A percentile compares a stretch with the other conserved stretches of the same genome.
Conservation (phyloP, 2,888 invertebrate species). For the Stenichneumon culpator region DNA sequence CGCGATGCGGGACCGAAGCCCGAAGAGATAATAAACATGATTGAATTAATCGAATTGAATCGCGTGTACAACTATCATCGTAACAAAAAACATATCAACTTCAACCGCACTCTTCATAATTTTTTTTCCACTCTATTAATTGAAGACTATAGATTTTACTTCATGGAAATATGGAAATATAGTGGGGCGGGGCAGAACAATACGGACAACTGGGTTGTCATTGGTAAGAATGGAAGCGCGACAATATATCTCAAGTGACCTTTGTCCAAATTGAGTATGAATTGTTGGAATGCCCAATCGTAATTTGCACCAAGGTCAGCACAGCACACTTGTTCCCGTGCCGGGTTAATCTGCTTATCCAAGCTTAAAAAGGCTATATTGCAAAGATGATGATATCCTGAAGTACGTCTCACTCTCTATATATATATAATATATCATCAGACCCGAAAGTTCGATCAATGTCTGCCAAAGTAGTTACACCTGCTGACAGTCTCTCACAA, state of each 20-base stretch:
- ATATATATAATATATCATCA: slow-evolving; percentile 60
- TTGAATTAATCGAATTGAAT: slow-evolving; percentile 28
- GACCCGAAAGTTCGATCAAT: slow-evolving; percentile 77
- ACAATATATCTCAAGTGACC: slow-evolving; percentile 62
- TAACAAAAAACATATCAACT: slow-evolving; percentile 33
- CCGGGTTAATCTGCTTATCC: slow-evolving; percentile 33
- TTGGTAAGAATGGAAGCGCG: slow-evolving; percentile 72
- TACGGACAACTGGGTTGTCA: slow-evolving; percentile 28
- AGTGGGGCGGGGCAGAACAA: slow-evolving; percentile 44
- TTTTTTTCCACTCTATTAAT: slow-evolving; percentile 27
- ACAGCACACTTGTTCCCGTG: slow-evolving; percentile 44
- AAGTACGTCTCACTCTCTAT: slow-evolving; percentile 43
- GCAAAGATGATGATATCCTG: slow-evolving; percentile 67
- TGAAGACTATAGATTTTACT: slow-evolving; percentile 59
- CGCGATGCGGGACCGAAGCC: slow-evolving; percentile 34
- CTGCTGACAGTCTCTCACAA: slow-evolving; percentile 75
- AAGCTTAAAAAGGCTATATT: slow-evolving; percentile 66
- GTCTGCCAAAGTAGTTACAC: slow-evolving; percentile 83
- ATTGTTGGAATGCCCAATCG: slow-evolving; percentile 70
- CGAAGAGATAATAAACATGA: slow-evolving; percentile 32
- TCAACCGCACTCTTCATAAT: slow-evolving; percentile 13
- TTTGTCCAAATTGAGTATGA: slow-evolving; percentile 49
- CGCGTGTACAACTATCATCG: slow-evolving; percentile 26
- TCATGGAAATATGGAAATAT: slow-evolving; percentile 47
- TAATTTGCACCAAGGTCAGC: slow-evolving; percentile 66